Evolutionary conservation across 2,113 vertebrate genomes (phyloP), one percentile per base, ranked within the genome.

Genomic region (Toxotes chatareus): DNA sequence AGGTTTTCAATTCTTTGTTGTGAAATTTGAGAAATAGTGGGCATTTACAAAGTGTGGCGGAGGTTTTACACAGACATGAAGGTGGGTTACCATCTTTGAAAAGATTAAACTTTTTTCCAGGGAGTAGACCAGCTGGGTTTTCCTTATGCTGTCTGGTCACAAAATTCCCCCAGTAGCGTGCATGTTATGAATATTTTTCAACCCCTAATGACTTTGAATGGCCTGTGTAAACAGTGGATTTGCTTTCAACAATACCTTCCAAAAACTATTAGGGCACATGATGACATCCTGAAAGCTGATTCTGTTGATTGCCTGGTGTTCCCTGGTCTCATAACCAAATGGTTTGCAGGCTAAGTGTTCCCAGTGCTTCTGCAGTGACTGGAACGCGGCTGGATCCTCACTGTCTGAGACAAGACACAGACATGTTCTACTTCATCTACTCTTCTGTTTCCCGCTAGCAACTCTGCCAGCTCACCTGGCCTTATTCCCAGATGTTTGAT

Each of bases 341-440:
- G 55, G 78, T 93, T 93, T 86, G 49, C 76, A 77, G 83, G 77
- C 73, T 75, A 86, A 82, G 79, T 82, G 44, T 76, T 93, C 83
- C 87, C 80, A 85, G 65, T 79, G 73, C 76, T 53, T 76, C 71
- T 64, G 76, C 71, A 73, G 70, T 75, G 79, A 89, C 79, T 89
- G 84, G 77, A 92, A 90, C 84, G 27, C n/a, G 8, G 62, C 79
- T 57, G 87, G 68, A 86, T 87, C 69, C 42, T 80, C 61, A 38
- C 79, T 60, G 72, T 78, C 81, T 81, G 69, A 86, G 86, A 93
- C 84, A 81, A 93, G 81, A 91, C 80, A 75, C 79, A 79, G 76
- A 90, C 90, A 88, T 76, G 86, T 92, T 91, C 83, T 86, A 89
- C 94, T 92, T 91, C 88, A 90, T 89, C 93, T 89, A 68, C 83